Conservation (phyloP, 2,113 vertebrate genomes). For the Eulemur rufifrons region DNA sequence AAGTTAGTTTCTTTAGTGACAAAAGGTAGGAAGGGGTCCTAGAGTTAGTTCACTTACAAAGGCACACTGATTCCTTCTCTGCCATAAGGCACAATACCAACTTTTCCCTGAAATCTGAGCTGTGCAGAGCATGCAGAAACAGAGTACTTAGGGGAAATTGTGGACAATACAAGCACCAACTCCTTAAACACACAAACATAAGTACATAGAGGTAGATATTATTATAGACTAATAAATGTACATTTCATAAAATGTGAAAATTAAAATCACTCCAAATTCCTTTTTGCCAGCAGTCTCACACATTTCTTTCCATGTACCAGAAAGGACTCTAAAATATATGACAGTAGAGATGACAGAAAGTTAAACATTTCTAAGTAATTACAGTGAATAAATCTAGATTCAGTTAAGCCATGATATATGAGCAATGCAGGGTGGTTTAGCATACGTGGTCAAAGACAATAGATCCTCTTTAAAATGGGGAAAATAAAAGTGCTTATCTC, state of each 20-base stretch:
- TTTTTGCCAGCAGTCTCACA: not conserved
- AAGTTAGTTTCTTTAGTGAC: not conserved
- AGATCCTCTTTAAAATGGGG: slow-evolving; percentile 42
- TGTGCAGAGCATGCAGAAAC: not conserved
- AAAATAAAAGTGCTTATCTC: slow-evolving; percentile 60
- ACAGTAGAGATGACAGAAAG: not conserved
- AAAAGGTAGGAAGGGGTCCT: not conserved
- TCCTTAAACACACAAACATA: not conserved
- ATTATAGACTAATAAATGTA: not conserved
- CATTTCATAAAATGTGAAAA: slow-evolving; percentile 7
- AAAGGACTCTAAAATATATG: not conserved
- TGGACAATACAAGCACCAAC: not conserved
- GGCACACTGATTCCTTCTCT: not conserved
- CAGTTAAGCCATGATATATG: slow-evolving; percentile 19
- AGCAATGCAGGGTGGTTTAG: not conserved
- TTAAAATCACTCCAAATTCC: not conserved
- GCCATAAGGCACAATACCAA: not conserved
- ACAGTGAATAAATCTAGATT: slow-evolving; percentile 36
- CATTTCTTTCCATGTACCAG: not conserved
- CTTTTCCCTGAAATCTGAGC: not conserved
- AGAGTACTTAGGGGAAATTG: not conserved
- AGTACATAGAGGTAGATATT: not conserved
- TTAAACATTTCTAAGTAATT: slow-evolving; percentile 55
- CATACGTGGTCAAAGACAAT: slow-evolving; percentile 18
- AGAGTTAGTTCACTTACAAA: not conserved